phyloP scores from a whole-genome alignment of 2,797 vertebrate genomes.

The Simalia tracyae region DNA sequence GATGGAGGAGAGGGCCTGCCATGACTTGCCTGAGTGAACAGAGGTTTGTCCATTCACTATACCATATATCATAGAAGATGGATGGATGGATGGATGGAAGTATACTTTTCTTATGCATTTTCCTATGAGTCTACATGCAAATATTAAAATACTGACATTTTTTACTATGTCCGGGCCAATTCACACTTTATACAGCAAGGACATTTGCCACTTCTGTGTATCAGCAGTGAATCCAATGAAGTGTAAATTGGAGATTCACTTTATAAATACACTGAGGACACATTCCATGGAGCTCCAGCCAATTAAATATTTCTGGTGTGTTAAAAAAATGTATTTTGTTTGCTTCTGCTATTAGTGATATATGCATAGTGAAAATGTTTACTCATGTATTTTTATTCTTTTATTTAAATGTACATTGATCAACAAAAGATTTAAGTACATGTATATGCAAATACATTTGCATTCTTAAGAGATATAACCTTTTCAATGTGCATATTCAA shows the following conservation, averaged over 20 bases:
- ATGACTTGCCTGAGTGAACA: too few relatives aligned
- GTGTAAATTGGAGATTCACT: not conserved
- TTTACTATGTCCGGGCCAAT: not conserved
- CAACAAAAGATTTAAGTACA: not conserved
- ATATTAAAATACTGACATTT: not conserved
- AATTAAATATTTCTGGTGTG: not conserved
- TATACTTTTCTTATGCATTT: not conserved
- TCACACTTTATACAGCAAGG: not conserved
- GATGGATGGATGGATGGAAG: not conserved
- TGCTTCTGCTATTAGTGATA: not conserved
- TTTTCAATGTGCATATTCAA: not conserved
- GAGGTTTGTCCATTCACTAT: too few relatives aligned
- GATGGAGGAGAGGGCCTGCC: too few relatives aligned
- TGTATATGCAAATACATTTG: not conserved
- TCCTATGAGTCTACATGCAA: not conserved
- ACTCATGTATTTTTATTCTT: not conserved
- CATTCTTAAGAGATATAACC: not conserved
- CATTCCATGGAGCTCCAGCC: not conserved
- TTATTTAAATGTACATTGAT: not conserved
- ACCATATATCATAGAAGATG: not conserved
- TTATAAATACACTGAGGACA: not conserved
- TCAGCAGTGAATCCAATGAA: not conserved
- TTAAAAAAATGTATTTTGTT: not conserved
- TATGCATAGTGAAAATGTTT: not conserved
- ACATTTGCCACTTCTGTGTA: not conserved